Percentiles rank a stretch among this genome's conserved stretches.
phyloP scores from a whole-genome alignment of 1,140 invertebrate species.

The Drosophila biarmipes region DNA sequence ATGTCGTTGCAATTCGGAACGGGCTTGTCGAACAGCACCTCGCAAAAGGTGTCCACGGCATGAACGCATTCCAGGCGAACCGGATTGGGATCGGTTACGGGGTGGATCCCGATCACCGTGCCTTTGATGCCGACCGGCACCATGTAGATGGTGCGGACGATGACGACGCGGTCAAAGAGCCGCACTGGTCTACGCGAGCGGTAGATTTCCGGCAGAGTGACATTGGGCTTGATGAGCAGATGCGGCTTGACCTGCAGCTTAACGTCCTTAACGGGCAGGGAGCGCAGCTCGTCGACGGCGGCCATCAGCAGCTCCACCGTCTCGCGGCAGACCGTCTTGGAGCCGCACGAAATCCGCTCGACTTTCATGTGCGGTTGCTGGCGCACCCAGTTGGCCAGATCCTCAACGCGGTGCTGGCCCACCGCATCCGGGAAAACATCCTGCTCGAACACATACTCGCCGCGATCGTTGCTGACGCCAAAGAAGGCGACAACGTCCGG shows the following conservation, averaged over 20 bases:
- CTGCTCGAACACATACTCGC: slow-evolving; percentile 87
- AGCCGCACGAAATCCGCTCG: slow-evolving; percentile 88
- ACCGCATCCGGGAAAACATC: slow-evolving; percentile 87
- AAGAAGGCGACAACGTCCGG: slow-evolving; percentile 90
- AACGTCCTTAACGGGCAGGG: slow-evolving; percentile 86
- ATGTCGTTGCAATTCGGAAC: slow-evolving; percentile 70
- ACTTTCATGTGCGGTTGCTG: slow-evolving; percentile 87
- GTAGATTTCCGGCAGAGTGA: slow-evolving; percentile 65
- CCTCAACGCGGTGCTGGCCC: slow-evolving; percentile 85
- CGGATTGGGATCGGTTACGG: slow-evolving; percentile 76
- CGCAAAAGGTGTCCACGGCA: slow-evolving; percentile 69
- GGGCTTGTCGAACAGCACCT: slow-evolving; percentile 70
- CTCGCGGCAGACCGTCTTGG: slow-evolving; percentile 89
- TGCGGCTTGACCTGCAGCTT: slow-evolving; percentile 92
- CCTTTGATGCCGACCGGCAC: slow-evolving; percentile 92
- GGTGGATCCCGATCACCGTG: slow-evolving; percentile 90
- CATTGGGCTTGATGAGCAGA: slow-evolving; percentile 89
- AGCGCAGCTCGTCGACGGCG: slow-evolving; percentile 85
- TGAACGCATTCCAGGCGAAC: slow-evolving; percentile 77
- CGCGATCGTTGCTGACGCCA: slow-evolving; percentile 78
- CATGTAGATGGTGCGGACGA: slow-evolving; percentile 88
- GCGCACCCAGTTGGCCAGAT: slow-evolving; percentile 90
- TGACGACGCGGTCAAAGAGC: slow-evolving; percentile 94
- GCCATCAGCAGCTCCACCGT: slow-evolving; percentile 88
- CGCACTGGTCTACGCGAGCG: slow-evolving; percentile 86